Percentiles rank a stretch among this genome's conserved stretches.
These are phyloP conservation scores for Montipora sp. DNA, from an alignment of 64 coral and sea anemone species.

Conservation along the genomic window DNA sequence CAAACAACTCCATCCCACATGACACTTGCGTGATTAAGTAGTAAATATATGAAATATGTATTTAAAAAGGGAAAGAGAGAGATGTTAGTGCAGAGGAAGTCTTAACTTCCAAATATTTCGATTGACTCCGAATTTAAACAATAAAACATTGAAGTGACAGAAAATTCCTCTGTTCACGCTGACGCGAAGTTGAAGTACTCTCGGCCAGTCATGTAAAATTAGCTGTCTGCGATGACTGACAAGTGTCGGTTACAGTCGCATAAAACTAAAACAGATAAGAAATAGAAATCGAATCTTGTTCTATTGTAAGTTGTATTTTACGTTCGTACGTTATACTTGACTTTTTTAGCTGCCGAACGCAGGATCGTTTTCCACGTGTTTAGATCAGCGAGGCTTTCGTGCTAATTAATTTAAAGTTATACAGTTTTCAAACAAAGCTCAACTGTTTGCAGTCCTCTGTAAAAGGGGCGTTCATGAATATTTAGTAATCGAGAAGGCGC, in stretches of 20 bases:
- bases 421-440: constrained; percentile 2
- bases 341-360: neutral
- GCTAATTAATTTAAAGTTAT: neutral
- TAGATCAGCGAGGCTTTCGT: neutral
- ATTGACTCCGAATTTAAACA: too few relatives aligned
- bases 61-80: neutral
- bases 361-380: neutral
- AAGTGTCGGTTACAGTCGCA: neutral
- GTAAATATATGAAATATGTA: neutral
- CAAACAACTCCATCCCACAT: neutral
- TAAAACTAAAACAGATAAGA: neutral
- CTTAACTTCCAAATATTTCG: too few relatives aligned
- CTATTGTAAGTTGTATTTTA: neutral
- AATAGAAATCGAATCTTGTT: neutral
- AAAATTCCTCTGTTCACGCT: neutral
- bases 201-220: neutral
- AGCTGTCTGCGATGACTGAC: neutral
- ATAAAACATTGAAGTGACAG: too few relatives aligned
- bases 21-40: neutral
- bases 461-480: constrained; percentile 15
- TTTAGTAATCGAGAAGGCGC: neutral
- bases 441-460: neutral
- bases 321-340: neutral
- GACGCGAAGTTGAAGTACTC: too few relatives aligned
- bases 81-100: neutral